These are phyloP conservation scores for Calvadosia cruxmelitensis DNA, from an alignment of 30 jellyfish, hydroid and myxozoan genomes.

Conservation along the genomic window DNA sequence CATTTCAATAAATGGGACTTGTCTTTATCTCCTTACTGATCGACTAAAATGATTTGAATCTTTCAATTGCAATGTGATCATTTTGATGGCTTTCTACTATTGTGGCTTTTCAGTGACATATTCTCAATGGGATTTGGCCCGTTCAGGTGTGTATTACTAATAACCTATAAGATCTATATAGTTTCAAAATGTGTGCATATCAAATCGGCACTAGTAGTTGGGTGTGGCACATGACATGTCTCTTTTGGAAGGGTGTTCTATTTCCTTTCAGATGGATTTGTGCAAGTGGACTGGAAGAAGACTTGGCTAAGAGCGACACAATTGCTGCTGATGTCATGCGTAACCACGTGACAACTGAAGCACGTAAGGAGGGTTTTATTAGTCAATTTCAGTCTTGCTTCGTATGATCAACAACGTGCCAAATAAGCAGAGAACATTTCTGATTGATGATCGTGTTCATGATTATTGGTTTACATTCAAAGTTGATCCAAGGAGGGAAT, in stretches of 20 bases:
- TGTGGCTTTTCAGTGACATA: slow-evolving; percentile 52
- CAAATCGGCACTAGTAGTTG: too few relatives aligned
- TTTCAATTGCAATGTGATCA: too few relatives aligned
- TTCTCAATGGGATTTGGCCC: slow-evolving; percentile 98
- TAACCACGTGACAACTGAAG: slow-evolving; percentile 11
- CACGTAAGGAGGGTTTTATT: slow-evolving; percentile 6
- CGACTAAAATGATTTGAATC: neutral
- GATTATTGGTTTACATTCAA: too few relatives aligned
- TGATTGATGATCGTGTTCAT: too few relatives aligned
- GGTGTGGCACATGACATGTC: too few relatives aligned
- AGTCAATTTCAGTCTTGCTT: neutral
- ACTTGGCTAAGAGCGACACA: slow-evolving; percentile 65
- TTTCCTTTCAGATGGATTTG: slow-evolving; percentile 83
- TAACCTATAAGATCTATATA: too few relatives aligned
- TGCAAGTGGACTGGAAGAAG: slow-evolving; percentile 71
- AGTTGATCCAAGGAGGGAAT: too few relatives aligned
- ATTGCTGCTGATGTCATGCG: slow-evolving; percentile 87
- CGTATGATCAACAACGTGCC: too few relatives aligned
- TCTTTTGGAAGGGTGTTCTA: too few relatives aligned
- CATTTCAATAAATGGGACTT: too few relatives aligned
- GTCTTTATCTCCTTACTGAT: neutral
- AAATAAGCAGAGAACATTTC: too few relatives aligned
- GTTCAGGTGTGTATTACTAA: slow-evolving; percentile 48
- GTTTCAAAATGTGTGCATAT: too few relatives aligned
- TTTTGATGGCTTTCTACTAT: neutral